These are phyloP conservation scores for Mus minutoides DNA, from an alignment of 2,797 vertebrate species.

Conservation along the genomic window DNA sequence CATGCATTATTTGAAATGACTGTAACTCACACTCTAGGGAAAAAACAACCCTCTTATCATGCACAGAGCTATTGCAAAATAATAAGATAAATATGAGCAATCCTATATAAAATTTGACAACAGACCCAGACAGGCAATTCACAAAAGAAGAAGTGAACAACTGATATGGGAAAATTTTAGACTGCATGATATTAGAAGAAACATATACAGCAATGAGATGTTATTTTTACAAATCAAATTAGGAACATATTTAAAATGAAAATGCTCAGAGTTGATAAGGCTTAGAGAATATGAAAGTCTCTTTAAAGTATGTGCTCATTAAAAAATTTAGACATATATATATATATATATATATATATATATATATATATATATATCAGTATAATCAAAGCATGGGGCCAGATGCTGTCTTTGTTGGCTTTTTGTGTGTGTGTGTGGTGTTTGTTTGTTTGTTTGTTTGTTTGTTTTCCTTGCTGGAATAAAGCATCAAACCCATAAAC, in stretches of 20 bases:
- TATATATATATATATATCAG: background rate
- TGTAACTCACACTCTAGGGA: background rate
- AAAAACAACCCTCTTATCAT: background rate
- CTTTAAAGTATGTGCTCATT: background rate
- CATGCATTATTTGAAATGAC: background rate
- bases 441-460: no score
- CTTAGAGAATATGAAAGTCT: background rate
- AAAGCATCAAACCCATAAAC: background rate
- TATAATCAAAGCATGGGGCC: background rate
- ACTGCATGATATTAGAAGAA: background rate
- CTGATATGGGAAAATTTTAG: background rate
- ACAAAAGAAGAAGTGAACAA: constrained; percentile 27
- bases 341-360: no score
- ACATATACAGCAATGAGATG: background rate
- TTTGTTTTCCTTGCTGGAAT: background rate
- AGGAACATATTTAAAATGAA: background rate
- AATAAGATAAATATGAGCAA: constrained; percentile 17
- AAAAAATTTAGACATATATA: background rate
- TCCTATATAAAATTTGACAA: background rate
- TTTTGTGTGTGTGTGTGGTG: no score
- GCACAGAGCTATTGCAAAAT: background rate
- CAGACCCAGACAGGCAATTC: background rate
- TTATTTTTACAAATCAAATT: constrained; percentile 32
- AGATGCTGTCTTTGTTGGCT: background rate
- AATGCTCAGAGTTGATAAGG: background rate